Percentiles rank a stretch among this genome's conserved stretches.
phyloP scores from a whole-genome alignment of 2,113 vertebrate species.

The Rhea americana region DNA sequence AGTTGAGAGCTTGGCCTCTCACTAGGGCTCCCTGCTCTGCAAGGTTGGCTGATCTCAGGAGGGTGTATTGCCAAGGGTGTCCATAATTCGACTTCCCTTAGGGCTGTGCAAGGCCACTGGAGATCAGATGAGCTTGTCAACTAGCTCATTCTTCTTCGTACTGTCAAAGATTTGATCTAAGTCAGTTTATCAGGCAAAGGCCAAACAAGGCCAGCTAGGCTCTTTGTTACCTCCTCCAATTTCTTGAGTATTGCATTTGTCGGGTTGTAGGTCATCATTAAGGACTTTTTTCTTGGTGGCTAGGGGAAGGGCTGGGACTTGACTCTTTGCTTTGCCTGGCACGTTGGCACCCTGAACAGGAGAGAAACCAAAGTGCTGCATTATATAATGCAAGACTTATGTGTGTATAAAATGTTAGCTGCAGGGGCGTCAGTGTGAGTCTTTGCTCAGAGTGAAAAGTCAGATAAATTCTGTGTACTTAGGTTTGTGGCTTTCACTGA shows the following conservation, averaged over 20 bases:
- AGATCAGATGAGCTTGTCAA: neutral
- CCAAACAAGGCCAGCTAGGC: neutral
- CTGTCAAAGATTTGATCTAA: neutral
- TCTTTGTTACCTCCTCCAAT: neutral
- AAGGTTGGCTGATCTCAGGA: neutral
- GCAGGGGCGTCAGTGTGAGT: neutral
- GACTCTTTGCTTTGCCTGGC: neutral
- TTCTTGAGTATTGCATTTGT: neutral
- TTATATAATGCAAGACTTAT: neutral
- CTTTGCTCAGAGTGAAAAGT: neutral
- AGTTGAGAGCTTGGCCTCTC: neutral
- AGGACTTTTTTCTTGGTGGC: neutral
- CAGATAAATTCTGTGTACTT: neutral
- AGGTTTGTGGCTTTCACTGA: neutral
- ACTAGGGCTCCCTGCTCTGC: neutral
- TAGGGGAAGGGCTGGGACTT: neutral
- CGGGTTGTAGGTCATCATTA: neutral
- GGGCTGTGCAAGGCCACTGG: neutral
- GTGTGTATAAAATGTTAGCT: neutral
- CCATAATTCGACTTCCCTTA: neutral
- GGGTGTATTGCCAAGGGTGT: neutral
- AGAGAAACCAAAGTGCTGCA: neutral
- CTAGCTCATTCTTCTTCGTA: neutral
- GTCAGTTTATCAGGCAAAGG: neutral
- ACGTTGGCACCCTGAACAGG: neutral